phyloP scores from a whole-genome alignment of 2,888 invertebrate species.

The Rhagonycha fulva region DNA sequence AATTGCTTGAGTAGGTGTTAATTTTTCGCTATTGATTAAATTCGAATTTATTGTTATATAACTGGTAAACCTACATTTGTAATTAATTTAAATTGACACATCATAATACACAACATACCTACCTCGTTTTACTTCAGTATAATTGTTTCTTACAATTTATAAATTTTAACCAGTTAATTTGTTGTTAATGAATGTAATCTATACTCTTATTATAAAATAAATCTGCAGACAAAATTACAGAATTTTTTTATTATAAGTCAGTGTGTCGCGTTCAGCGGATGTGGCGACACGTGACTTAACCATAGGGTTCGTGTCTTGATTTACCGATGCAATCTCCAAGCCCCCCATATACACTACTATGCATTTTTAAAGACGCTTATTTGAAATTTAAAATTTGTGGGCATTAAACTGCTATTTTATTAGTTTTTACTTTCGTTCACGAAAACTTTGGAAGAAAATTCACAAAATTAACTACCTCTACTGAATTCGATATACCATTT shows the following conservation, averaged over 20 bases:
- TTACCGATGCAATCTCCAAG: constrained; percentile 39
- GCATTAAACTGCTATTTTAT: not conserved
- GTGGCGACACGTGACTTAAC: constrained; percentile 49
- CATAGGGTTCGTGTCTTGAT: constrained; percentile 49
- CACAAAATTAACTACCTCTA: too few relatives aligned
- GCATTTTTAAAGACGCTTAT: constrained; percentile 11
- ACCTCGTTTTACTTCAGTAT: not conserved
- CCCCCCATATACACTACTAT: constrained; percentile 16
- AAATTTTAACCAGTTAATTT: not conserved
- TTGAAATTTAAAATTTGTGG: not conserved
- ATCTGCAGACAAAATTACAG: constrained; percentile 27
- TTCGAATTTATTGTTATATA: not conserved
- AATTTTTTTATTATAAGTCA: constrained; percentile 54
- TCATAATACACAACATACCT: not conserved
- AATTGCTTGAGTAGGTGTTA: not conserved
- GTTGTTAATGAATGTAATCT: not conserved
- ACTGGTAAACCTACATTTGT: not conserved
- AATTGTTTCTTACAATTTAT: not conserved
- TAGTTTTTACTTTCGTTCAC: not conserved
- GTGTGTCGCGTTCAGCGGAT: constrained; percentile 53
- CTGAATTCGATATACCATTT: too few relatives aligned
- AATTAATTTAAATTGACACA: not conserved
- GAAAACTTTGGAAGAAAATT: not conserved
- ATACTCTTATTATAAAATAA: constrained; percentile 24
- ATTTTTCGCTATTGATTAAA: not conserved